Conservation (phyloP, 2,113 vertebrate genomes). For the Crotalus tigris region DNA sequence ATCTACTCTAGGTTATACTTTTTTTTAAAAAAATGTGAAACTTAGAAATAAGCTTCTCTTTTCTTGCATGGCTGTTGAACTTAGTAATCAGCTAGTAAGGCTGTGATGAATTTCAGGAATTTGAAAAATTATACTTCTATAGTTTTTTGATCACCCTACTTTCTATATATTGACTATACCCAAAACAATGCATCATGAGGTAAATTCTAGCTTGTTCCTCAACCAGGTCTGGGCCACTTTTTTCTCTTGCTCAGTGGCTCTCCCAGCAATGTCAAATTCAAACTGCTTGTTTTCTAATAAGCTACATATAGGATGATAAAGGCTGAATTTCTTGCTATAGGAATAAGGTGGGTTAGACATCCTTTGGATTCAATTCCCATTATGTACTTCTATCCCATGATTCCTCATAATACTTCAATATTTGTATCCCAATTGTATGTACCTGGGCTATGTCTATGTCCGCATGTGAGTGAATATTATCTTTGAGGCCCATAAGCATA, state of each 20-base stretch:
- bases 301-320: not conserved
- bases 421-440: not conserved
- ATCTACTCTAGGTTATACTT: not conserved
- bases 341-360: not conserved
- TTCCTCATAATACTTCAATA: not conserved
- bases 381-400: not conserved
- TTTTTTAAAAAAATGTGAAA: not conserved
- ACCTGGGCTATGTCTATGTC: not conserved
- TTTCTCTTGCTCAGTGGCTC: not conserved
- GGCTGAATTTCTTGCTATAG: not conserved
- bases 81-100: not conserved
- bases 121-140: not conserved
- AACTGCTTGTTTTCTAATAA: not conserved
- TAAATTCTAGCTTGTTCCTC: not conserved
- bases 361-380: not conserved
- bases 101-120: not conserved
- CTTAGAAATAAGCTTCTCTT: not conserved
- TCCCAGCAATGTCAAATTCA: too few relatives aligned
- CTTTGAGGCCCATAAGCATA: not conserved
- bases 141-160: not conserved
- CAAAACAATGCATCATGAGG: not conserved
- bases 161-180: not conserved
- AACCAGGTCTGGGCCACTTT: not conserved
- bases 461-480: not conserved
- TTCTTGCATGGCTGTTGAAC: not conserved